Evolutionary conservation across 2,888 invertebrate species (phyloP).

Genomic region (Caenorhabditis macrosperma): DNA sequence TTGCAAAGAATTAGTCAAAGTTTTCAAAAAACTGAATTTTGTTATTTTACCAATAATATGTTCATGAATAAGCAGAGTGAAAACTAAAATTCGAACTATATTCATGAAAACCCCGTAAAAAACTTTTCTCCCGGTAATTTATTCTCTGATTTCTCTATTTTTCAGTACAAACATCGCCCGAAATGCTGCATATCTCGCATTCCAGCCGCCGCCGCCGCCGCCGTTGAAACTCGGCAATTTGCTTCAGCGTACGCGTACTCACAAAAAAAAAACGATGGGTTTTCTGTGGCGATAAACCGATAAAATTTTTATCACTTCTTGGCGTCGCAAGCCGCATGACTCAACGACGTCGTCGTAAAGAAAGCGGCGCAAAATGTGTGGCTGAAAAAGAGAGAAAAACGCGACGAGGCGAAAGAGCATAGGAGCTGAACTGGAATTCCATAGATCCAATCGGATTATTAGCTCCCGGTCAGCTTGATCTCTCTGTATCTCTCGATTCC

Average conservation of each 20-base stretch:
- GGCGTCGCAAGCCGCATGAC: slow-evolving; percentile 29
- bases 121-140: too few species aligned
- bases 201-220: too few species aligned
- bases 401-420: not conserved
- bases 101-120: too few species aligned
- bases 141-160: not conserved
- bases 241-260: slow-evolving; percentile 3
- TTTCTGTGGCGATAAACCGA: slow-evolving; percentile 46
- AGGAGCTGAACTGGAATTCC: not conserved
- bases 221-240: slow-evolving; percentile 16
- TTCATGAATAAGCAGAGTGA: too few species aligned
- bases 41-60: not conserved
- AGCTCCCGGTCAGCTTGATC: slow-evolving; percentile 3
- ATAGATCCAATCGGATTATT: slow-evolving; percentile 7
- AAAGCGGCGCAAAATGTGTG: not conserved
- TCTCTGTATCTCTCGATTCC: slow-evolving; percentile 15
- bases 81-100: too few species aligned
- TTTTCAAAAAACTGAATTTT: not conserved
- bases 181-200: not conserved
- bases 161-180: not conserved
- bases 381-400: too few species aligned
- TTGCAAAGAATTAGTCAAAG: too few species aligned
- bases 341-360: slow-evolving; percentile 41
- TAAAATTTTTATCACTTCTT: slow-evolving; percentile 50
- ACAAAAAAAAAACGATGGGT: slow-evolving; percentile 4